Evolutionary conservation across 1,140 invertebrate genomes (phyloP), one percentile per base, ranked within the genome.

Genomic region (Aplysia californica): DNA sequence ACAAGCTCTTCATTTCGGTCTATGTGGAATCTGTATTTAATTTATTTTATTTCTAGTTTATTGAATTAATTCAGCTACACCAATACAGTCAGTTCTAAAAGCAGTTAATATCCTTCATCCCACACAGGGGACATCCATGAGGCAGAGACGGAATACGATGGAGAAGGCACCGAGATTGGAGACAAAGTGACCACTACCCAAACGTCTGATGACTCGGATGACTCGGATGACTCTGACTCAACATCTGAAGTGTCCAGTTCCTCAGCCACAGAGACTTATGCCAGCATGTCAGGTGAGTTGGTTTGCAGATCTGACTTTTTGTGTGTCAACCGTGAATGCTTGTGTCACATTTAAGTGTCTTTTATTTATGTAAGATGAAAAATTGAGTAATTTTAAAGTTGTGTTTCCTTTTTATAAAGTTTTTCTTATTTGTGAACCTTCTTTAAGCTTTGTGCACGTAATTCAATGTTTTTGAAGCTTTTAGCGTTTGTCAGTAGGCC

Each of bases 241-340:
- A 76, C 59, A n/a, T 71, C 76, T 31, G 80, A 80, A 0, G 75
- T 59, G 15, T 77, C 73, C 10, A 76, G 67, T 21, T 79, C 83
- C 15, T 79, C 83, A 31, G 82, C 81, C 50, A 82, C 85, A 3
- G 82, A 80, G 20, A 84, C 83, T 2, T 36, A 61, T 64, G 81
- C 79, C 29, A 84, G 83, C 44, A 67, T 79, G 29, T 80, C 80
- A 78, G 83, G 84, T 86, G 58, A 70, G 73, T 75, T 21, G 26
- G 35, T 69, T 6, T n/a, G 20, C n/a, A n/a, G n/a, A n/a, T n/a
- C n/a, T n/a, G n/a, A n/a, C n/a, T n/a, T n/a, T n/a, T n/a, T n/a
- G n/a, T n/a, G n/a, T n/a, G n/a, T n/a, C n/a, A n/a, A n/a, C n/a
- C n/a, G n/a, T n/a, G 35, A 26, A 29, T 61, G 35, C 35, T 61